A percentile compares a stretch with the other conserved stretches of the same genome.
Evolutionary conservation across 1,140 invertebrate species (phyloP).

Genomic region (Drosophila sp.): DNA sequence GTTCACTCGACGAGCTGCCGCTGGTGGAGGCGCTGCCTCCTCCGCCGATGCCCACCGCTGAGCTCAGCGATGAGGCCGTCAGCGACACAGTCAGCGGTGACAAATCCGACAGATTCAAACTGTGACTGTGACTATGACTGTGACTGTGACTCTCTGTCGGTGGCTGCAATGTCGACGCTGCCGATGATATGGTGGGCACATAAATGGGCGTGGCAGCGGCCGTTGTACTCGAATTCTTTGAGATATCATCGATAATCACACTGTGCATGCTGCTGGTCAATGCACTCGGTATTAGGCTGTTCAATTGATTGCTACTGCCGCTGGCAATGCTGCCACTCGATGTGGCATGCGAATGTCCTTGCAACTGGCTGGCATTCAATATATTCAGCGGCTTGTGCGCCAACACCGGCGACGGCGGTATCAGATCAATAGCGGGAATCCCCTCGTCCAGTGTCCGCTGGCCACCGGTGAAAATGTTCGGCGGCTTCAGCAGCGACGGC

Average conservation of each 20-base stretch:
- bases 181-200: slow-evolving; percentile 77
- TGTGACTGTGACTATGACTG: slow-evolving; percentile 42
- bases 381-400: slow-evolving; percentile 80
- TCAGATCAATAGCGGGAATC: slow-evolving; percentile 82
- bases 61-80: slow-evolving; percentile 30
- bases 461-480: slow-evolving; percentile 76
- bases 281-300: slow-evolving; percentile 32
- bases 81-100: slow-evolving; percentile 42
- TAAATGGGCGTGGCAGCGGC: slow-evolving; percentile 73
- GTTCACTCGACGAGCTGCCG: slow-evolving; percentile 67
- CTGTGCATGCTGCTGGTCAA: slow-evolving; percentile 69
- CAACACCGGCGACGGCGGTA: slow-evolving; percentile 79
- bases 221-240: slow-evolving; percentile 68
- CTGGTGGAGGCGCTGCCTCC: slow-evolving; percentile 53
- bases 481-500: slow-evolving; percentile 77
- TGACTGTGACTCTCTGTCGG: slow-evolving; percentile 45
- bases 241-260: slow-evolving; percentile 80
- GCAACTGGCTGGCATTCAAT: slow-evolving; percentile 77
- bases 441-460: slow-evolving; percentile 78
- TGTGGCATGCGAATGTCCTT: slow-evolving; percentile 44
- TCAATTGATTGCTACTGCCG: slow-evolving; percentile 45
- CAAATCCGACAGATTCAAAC: slow-evolving; percentile 57
- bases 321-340: slow-evolving; percentile 2
- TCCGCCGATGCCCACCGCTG: not conserved
- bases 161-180: slow-evolving; percentile 58